Evolutionary conservation across 2,888 invertebrate genomes (phyloP), one percentile per base, ranked within the genome.

Genomic region (Silvanus unidentatus): DNA sequence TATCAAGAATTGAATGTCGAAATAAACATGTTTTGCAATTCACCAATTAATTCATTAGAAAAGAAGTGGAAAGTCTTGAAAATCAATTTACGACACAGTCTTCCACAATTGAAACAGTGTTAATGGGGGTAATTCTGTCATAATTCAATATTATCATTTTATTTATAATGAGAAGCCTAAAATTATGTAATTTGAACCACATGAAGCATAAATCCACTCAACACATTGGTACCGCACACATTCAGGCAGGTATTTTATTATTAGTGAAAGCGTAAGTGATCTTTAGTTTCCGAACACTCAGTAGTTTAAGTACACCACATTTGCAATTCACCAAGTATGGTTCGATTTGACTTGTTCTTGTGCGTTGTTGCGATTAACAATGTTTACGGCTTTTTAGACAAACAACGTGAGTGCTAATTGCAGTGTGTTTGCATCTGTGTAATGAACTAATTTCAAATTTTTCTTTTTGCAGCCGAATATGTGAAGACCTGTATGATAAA

Each of bases 401-500:
- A 58, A 46, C 62, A 65, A 56, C 65, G 66, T 66, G 50, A 67
- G 66, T 55, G 35, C 22, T 5, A 22, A n/a, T n/a, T n/a, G n/a
- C 22, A 22, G 8, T 22, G 38, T 34, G 36, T 37, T 35, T 35
- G 35, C 6, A 12, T 35, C 11, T 11, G 6, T 35, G n/a, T n/a
- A n/a, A n/a, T n/a, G n/a, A n/a, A n/a, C 12, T 37, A 37, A 5
- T 22, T 22, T 5, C 8, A 5, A 5, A 22, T 22, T 22, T 22
- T 22, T 38, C 22, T 44, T 40, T 39, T 42, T 35, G 39, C 72
- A 86, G 86, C 86, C 49, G 76, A 76, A 65, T 85, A 80, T 69
- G 78, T 85, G 54, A 78, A 79, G 58, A 80, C 83, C 58, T 86
- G 86, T 40, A 55, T 53, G 52, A 61, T 59, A 14, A 59, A 57